Conservation (phyloP, 2,113 vertebrate genomes). For the Antechinus flavipes region DNA sequence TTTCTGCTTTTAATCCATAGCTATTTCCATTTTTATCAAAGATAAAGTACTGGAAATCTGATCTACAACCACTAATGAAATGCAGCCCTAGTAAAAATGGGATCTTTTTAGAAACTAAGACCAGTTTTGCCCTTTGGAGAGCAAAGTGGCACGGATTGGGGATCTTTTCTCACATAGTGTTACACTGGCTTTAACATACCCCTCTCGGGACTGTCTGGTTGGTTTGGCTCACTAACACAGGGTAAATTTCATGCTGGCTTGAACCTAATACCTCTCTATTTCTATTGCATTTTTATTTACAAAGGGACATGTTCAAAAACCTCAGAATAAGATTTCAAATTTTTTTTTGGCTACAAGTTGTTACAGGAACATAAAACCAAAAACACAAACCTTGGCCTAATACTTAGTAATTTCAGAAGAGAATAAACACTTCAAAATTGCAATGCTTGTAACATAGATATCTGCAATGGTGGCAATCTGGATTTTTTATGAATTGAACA, state of each 20-base stretch:
- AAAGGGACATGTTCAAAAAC: constrained; percentile 46
- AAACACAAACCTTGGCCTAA: constrained; percentile 38
- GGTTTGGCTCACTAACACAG: constrained; percentile 61
- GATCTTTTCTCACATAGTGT: not conserved
- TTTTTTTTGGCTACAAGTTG: constrained; percentile 62
- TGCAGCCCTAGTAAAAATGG: constrained; percentile 32
- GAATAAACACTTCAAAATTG: constrained; percentile 37
- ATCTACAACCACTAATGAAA: constrained; percentile 29
- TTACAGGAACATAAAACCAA: constrained; percentile 56
- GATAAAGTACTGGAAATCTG: not conserved
- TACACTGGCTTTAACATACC: not conserved
- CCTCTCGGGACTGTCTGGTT: not conserved
- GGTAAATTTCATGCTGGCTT: constrained; percentile 73
- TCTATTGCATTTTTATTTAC: constrained; percentile 67
- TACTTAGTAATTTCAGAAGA: constrained; percentile 56
- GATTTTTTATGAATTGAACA: not conserved
- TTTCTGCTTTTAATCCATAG: constrained; percentile 45
- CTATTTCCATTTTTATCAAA: constrained; percentile 60
- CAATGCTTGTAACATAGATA: not conserved
- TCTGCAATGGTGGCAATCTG: not conserved
- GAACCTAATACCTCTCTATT: constrained; percentile 67
- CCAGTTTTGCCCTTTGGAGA: not conserved
- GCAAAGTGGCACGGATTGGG: not conserved
- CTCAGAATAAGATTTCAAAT: constrained; percentile 62
- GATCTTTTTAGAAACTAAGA: constrained; percentile 25